Evolutionary conservation across 2,888 invertebrate genomes (phyloP), one percentile per base, ranked within the genome.

Genomic region (Apoda limacodes): DNA sequence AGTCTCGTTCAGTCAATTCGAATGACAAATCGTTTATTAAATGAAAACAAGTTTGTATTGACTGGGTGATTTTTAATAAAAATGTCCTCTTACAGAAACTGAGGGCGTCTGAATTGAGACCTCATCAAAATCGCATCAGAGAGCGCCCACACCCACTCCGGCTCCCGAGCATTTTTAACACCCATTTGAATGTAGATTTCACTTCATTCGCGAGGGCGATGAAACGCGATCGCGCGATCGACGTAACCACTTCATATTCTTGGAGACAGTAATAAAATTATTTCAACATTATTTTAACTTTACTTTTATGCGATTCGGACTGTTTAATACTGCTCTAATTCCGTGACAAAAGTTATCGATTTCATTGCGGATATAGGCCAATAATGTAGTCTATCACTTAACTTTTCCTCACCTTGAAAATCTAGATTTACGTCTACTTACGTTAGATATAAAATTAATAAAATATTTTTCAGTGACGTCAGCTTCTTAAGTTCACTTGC

Each of bases 121-220:
- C 66, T 69, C 68, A 66, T 74, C 67, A 72, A 72, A 70, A 60
- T 63, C 70, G 56, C 65, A 70, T 72, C 65, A 68, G 60, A 60
- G 49, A 53, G 45, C 50, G 48, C 52, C 46, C 49, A 55, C 62
- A 55, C 59, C 61, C 60, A 54, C 55, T 60, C 56, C 12, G 48
- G 51, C 56, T 52, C 52, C 51, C 47, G 45, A 62, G 52, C 56
- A 61, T 64, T 68, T 67, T 66, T 64, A 66, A 68, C 62, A 67
- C 55, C 60, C 55, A 64, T 69, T 70, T 63, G 56, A 61, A 64
- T 63, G 55, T 60, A 61, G 66, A 66, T 65, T 65, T 62, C 56
- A 49, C 24, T 34, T 33, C 32, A 27, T 27, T 41, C 29, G 22
- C 10, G 27, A 12, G n/a, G 9, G 14, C 19, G 9, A 17, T 6